Conservation (phyloP, 2,888 invertebrate species). For the Prostheceraeus crozeri region DNA sequence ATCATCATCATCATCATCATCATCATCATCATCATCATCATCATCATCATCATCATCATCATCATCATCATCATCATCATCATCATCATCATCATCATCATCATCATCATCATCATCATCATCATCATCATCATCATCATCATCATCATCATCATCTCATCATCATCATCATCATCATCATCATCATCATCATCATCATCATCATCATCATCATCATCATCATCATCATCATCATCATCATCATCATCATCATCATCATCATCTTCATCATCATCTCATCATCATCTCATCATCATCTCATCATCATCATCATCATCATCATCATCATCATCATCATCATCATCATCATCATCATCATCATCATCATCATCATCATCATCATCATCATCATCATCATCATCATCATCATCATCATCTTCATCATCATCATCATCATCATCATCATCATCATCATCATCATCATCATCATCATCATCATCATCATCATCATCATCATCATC, state of each 20-base stretch:
- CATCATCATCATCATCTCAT: conserved; percentile 56
- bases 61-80: conserved; percentile 38
- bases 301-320: conserved; percentile 42
- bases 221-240: neutral
- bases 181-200: conserved; percentile 4
- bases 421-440: conserved; percentile 8
- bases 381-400: conserved; percentile 4
- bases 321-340: conserved; percentile 8
- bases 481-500: conserved; percentile 28
- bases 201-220: conserved; percentile 8
- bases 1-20: conserved; percentile 22
- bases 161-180: conserved; percentile 35
- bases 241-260: conserved; percentile 8
- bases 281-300: conserved; percentile 60
- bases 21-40: conserved; percentile 36
- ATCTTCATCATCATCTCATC: too few relatives aligned
- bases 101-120: conserved; percentile 38
- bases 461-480: conserved; percentile 35
- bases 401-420: neutral
- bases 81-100: conserved; percentile 39
- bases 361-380: conserved; percentile 8
- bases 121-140: conserved; percentile 24
- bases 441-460: conserved; percentile 28
- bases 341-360: neutral
- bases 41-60: conserved; percentile 38